A percentile compares a stretch with the other conserved stretches of the same genome.
Evolutionary conservation across 1,140 invertebrate species (phyloP).

Genomic region (Steinernema khuongi): DNA sequence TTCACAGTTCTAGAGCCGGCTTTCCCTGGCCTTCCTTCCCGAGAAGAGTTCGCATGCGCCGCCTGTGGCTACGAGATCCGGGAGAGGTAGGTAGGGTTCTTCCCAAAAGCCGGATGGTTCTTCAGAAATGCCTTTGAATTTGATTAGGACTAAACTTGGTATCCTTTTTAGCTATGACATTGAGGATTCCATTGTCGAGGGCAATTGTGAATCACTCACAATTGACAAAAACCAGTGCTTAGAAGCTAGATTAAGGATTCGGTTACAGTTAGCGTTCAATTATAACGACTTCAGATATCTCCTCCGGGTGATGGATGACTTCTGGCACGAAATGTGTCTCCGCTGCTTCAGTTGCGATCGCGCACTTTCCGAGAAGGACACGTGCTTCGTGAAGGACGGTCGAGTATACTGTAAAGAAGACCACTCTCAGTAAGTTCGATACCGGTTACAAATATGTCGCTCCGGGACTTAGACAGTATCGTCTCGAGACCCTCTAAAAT

Average conservation of each 20-base stretch:
- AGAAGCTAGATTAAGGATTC: too few relatives aligned
- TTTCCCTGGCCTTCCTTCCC: neutral
- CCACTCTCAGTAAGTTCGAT: slow-evolving; percentile 34
- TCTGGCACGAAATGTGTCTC: slow-evolving; percentile 33
- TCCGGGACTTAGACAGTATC: too few relatives aligned
- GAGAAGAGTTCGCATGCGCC: slow-evolving; percentile 12
- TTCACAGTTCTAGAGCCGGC: neutral
- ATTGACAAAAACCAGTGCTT: too few relatives aligned
- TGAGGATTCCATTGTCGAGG: too few relatives aligned
- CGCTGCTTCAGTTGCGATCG: slow-evolving; percentile 32
- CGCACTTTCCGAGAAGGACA: slow-evolving; percentile 20
- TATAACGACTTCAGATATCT: slow-evolving; percentile 17
- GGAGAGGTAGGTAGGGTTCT: neutral
- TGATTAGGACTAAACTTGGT: too few relatives aligned
- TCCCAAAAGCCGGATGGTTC: too few relatives aligned
- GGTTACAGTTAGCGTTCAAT: too few relatives aligned
- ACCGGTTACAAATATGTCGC: neutral
- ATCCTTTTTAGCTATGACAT: too few relatives aligned
- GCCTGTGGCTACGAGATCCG: slow-evolving; percentile 20
- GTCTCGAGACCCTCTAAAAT: too few relatives aligned
- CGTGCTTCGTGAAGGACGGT: slow-evolving; percentile 39
- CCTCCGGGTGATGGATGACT: slow-evolving; percentile 30
- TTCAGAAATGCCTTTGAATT: too few relatives aligned
- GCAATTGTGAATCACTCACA: too few relatives aligned
- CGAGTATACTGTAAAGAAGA: slow-evolving; percentile 37